phyloP scores from a whole-genome alignment of 2,113 vertebrate species.

The Cettia cetti region DNA sequence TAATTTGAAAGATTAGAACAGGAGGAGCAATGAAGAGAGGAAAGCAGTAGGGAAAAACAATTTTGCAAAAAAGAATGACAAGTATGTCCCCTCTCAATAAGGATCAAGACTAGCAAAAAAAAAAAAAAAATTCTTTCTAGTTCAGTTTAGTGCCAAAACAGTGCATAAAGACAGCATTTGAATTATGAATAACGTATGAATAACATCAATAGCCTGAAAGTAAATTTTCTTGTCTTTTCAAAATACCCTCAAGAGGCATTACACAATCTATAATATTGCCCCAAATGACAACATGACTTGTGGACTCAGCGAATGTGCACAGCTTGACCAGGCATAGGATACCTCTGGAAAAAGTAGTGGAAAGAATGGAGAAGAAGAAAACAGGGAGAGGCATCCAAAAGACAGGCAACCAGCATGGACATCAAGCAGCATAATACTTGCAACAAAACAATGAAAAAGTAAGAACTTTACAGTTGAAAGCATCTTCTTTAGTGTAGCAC shows the following conservation, averaged over 20 bases:
- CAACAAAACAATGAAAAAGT: background rate
- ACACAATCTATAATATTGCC: background rate
- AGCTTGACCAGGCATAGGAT: background rate
- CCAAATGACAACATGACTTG: background rate
- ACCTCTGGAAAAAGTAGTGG: background rate
- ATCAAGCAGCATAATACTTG: background rate
- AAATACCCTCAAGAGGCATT: background rate
- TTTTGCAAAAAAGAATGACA: background rate
- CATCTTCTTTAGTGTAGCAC: background rate
- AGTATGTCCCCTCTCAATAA: background rate
- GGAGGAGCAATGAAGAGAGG: background rate
- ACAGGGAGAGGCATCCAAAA: background rate
- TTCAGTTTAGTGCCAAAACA: background rate
- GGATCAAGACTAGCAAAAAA: background rate
- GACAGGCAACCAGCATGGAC: background rate
- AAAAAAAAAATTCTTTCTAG: background rate
- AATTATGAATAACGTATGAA: conserved; percentile 18
- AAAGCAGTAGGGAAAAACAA: background rate
- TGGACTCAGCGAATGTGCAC: background rate
- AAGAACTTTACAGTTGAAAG: background rate
- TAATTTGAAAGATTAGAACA: background rate
- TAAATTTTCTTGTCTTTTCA: conserved; percentile 23
- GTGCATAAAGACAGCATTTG: background rate
- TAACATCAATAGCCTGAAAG: conserved; percentile 6
- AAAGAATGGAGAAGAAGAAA: background rate